These are phyloP conservation scores for Pandemis cinnamomeana DNA, from an alignment of 2,888 invertebrate species.

Conservation along the genomic window DNA sequence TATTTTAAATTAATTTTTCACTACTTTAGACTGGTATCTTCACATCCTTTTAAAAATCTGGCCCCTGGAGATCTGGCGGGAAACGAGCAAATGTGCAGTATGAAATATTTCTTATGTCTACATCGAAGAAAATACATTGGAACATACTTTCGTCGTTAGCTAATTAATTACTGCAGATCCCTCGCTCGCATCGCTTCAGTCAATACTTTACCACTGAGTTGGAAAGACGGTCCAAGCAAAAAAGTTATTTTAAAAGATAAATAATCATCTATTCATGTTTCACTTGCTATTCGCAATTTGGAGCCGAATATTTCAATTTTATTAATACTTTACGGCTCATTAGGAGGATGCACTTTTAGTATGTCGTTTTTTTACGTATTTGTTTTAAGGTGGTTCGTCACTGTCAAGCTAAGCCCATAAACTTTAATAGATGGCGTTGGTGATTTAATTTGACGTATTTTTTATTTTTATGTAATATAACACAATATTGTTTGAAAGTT, in stretches of 20 bases:
- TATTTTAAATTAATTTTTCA: no score
- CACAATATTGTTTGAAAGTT: no score
- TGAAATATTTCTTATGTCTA: neutral
- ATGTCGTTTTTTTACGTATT: neutral
- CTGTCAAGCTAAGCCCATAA: no score
- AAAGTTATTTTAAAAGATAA: slow-evolving; percentile 5
- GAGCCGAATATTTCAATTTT: slow-evolving; percentile 21
- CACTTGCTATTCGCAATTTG: slow-evolving; percentile 16
- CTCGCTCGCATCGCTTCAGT: slow-evolving; percentile 3
- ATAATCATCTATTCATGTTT: slow-evolving; percentile 9
- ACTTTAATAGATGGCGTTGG: no score
- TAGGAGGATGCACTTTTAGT: slow-evolving; percentile 2
- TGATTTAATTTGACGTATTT: no score
- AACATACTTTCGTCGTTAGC: neutral
- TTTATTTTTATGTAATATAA: no score
- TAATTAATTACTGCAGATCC: neutral
- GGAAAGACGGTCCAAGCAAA: slow-evolving; percentile 1
- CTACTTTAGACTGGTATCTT: no score
- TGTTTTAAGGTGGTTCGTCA: neutral
- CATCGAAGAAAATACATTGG: neutral
- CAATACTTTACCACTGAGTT: neutral
- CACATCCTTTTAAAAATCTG: no score
- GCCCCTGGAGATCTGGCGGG: no score
- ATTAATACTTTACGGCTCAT: slow-evolving; percentile 11
- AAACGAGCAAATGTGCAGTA: neutral